Evolutionary conservation across 53 echinoderm and acorn worm genomes (phyloP), one percentile per base, ranked within the genome.

Genomic region (Crossaster papposus): DNA sequence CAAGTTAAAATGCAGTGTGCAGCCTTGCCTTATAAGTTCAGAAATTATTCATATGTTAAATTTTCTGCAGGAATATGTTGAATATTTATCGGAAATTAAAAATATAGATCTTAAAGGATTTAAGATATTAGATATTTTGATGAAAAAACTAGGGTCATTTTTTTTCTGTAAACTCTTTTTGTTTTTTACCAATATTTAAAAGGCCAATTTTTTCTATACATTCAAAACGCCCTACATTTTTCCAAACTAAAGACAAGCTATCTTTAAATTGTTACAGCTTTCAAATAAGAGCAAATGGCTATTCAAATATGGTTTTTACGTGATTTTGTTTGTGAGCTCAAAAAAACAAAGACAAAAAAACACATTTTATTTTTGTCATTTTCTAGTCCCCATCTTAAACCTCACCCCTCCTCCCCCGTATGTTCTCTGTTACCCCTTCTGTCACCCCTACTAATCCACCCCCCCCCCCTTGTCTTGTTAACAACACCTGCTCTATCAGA

Each of bases 401-500:
- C 74, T 68, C 62, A 63, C 85, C 29, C 81, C 38, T 70, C 78
- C 81, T 28, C 53, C 82, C 31, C 51, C 14, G 24, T 55, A 80
- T 6, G 62, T 54, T 70, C 85, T 72, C 36, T 5, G 37, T 76
- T 29, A 38, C 73, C 84, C 51, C 30, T 64, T 72, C 38, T 15
- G 34, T 30, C 64, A 29, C 28, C 72, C 37, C 55, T 58, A 23
- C 36, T 50, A 58, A 15, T 7, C 38, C 62, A 35, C 64, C 77
- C 32, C 65, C 72, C 50, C 15, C 14, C 31, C 73, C 36, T 13
- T 28, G 28, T 24, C 58, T 65, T 30, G 33, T 78, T 37, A 54
- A 18, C 50, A 5, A 34, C 28, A 17, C 38, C 79, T 38, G 26
- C 63, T 63, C 63, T 72, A 38, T 70, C 80, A 35, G 20, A 36